phyloP scores from a whole-genome alignment of 2,113 vertebrate species.

The Zosterops hypoxanthus region DNA sequence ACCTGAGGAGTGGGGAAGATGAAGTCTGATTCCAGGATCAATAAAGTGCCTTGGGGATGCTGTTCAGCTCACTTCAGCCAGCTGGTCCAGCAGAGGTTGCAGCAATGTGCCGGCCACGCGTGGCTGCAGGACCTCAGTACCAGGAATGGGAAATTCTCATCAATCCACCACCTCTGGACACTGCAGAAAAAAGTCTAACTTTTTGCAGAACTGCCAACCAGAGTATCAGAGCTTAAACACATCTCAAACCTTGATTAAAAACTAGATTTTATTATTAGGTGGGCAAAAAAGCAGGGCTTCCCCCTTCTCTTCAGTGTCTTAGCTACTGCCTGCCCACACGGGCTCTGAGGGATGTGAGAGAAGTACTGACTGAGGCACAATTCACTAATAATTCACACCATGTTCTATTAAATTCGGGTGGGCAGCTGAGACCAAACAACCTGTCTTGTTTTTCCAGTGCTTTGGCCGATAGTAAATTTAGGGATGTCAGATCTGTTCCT shows the following conservation, averaged over 20 bases:
- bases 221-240: background rate
- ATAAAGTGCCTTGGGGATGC: background rate
- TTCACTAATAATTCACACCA: background rate
- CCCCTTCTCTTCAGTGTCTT: background rate
- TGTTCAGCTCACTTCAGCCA: background rate
- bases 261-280: background rate
- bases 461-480: background rate
- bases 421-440: background rate
- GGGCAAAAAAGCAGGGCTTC: background rate
- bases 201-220: background rate
- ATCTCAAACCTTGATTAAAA: background rate
- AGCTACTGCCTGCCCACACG: background rate
- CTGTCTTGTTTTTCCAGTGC: background rate
- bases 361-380: background rate
- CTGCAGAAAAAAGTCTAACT: background rate
- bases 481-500: background rate
- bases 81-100: background rate
- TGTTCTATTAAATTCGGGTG: background rate
- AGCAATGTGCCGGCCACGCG: background rate
- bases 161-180: background rate
- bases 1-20: background rate
- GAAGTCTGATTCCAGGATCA: background rate
- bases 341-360: accelerated
- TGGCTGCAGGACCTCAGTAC: background rate
- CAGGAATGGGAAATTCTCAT: background rate